Evolutionary conservation across 2,113 vertebrate species (phyloP).

Genomic region (Rhadina sibilatrix): DNA sequence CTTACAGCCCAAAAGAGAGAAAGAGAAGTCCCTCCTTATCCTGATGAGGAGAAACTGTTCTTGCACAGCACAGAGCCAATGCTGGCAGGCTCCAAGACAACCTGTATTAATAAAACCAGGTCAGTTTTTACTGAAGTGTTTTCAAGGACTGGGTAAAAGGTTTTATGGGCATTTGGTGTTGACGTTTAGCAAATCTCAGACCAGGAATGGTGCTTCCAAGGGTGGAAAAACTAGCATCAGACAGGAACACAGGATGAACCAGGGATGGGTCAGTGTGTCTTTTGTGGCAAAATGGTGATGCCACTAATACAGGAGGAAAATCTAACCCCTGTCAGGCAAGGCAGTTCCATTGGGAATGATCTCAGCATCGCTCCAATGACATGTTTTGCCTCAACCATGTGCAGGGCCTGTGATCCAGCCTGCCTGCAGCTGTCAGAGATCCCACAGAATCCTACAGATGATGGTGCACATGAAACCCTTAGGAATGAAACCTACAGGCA

Average conservation of each 20-base stretch:
- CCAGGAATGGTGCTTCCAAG: neutral
- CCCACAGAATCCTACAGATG: fast-evolving
- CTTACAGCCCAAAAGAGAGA: neutral
- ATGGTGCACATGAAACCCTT: fast-evolving
- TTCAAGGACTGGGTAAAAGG: neutral
- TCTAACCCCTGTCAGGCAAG: neutral
- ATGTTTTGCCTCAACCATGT: fast-evolving
- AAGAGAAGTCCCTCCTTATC: neutral
- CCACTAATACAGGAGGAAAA: neutral
- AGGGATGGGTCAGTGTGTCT: neutral
- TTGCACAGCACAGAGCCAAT: fast-evolving
- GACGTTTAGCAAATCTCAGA: neutral
- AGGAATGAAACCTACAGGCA: neutral
- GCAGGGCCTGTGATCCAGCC: neutral
- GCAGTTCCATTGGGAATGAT: fast-evolving
- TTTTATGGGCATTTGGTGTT: neutral
- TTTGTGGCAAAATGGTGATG: neutral
- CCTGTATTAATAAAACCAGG: neutral
- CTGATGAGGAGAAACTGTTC: neutral
- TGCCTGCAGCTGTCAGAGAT: fast-evolving
- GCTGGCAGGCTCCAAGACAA: neutral
- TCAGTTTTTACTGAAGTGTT: neutral
- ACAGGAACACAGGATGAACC: neutral
- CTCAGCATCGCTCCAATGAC: fast-evolving
- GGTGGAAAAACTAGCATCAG: neutral